These are phyloP conservation scores for Heliconius melpomene DNA, from an alignment of 1,140 invertebrate species.

Conservation along the genomic window DNA sequence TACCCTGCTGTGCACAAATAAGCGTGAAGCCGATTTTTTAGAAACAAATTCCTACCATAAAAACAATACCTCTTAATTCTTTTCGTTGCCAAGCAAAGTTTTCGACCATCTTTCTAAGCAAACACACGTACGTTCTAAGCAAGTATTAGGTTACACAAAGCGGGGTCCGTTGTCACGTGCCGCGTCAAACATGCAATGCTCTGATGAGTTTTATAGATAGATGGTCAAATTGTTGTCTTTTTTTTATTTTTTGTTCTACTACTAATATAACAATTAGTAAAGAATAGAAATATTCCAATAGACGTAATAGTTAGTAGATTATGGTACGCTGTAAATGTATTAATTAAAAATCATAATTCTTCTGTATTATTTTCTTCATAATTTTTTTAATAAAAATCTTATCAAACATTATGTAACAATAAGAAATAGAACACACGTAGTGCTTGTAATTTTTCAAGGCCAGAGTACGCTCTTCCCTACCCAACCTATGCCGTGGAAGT, in stretches of 20 bases:
- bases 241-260: not conserved
- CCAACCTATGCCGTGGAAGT: too few relatives aligned
- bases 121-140: not conserved
- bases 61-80: not conserved
- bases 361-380: too few relatives aligned
- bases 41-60: not conserved
- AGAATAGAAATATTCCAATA: not conserved
- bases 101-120: not conserved
- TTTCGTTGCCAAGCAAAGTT: not conserved
- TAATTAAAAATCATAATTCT: too few relatives aligned
- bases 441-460: too few relatives aligned
- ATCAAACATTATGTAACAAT: too few relatives aligned
- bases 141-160: not conserved
- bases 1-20: too few relatives aligned
- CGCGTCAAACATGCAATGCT: not conserved
- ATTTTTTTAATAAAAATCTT: too few relatives aligned
- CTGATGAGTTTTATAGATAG: slow-evolving; percentile 6
- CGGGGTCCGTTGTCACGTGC: not conserved
- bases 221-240: not conserved
- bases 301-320: too few relatives aligned
- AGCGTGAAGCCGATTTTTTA: too few relatives aligned
- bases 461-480: too few relatives aligned
- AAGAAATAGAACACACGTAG: too few relatives aligned
- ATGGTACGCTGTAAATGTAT: too few relatives aligned
- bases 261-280: not conserved